A percentile compares a stretch with the other conserved stretches of the same genome.
phyloP scores from a whole-genome alignment of 2,888 invertebrate genomes.

The Heliconius charithonia region DNA sequence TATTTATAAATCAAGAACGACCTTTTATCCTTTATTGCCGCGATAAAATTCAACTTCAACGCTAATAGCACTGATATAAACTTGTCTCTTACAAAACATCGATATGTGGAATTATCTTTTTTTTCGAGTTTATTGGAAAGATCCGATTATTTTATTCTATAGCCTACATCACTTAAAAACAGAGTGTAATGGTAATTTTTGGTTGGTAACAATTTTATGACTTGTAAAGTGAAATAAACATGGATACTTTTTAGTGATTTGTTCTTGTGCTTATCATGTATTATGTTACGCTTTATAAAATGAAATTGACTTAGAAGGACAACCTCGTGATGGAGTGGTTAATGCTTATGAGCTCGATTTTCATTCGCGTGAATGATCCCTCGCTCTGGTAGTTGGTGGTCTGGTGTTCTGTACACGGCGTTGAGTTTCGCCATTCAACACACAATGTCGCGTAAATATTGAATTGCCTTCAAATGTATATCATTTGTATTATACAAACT shows the following conservation, averaged over 20 bases:
- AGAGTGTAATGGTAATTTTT: not conserved
- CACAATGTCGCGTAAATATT: not conserved
- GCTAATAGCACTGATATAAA: slow-evolving; percentile 59
- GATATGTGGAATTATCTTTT: slow-evolving; percentile 33
- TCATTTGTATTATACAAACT: not conserved
- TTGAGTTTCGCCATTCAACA: not conserved
- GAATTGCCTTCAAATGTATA: not conserved
- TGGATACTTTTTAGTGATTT: not conserved
- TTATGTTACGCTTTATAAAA: too few relatives aligned
- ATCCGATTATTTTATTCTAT: slow-evolving; percentile 12
- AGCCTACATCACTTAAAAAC: slow-evolving; percentile 2
- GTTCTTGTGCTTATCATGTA: too few relatives aligned
- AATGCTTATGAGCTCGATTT: too few relatives aligned
- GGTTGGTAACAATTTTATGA: not conserved
- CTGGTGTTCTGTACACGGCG: too few relatives aligned
- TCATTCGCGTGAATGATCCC: too few relatives aligned
- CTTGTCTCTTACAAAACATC: slow-evolving; percentile 38
- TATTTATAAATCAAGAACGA: slow-evolving; percentile 50
- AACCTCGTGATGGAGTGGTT: too few relatives aligned
- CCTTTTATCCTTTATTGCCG: slow-evolving; percentile 57
- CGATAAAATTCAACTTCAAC: slow-evolving; percentile 61
- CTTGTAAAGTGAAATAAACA: not conserved
- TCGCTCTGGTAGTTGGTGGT: too few relatives aligned
- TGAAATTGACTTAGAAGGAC: too few relatives aligned
- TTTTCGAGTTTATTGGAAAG: not conserved